A percentile compares a stretch with the other conserved stretches of the same genome.
phyloP scores from a whole-genome alignment of 2,888 invertebrate genomes.

The Scaptomyza parva region DNA sequence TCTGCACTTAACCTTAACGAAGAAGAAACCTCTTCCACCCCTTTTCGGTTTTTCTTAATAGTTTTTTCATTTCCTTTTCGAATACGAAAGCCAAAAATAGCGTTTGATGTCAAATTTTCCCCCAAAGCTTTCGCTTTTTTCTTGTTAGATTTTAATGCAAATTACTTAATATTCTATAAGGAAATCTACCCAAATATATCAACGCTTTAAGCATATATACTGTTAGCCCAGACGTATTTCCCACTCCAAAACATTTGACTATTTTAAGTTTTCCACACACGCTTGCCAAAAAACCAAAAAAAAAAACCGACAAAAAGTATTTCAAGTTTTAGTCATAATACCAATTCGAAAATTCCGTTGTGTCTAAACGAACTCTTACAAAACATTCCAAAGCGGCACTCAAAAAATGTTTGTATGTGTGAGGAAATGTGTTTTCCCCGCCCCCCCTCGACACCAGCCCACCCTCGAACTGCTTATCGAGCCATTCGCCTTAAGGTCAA shows the following conservation, averaged over 20 bases:
- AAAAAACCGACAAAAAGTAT: conserved; percentile 15
- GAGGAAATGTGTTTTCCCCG: conserved; percentile 42
- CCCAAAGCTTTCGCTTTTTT: conserved; percentile 13
- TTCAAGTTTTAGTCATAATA: conserved; percentile 40
- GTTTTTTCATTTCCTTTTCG: conserved; percentile 2
- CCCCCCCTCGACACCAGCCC: no score
- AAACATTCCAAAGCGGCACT: conserved; percentile 62
- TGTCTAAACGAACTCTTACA: conserved; percentile 61
- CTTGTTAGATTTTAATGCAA: conserved; percentile 41
- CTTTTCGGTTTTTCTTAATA: not conserved
- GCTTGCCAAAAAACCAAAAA: conserved; percentile 52
- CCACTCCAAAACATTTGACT: conserved; percentile 13
- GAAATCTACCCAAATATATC: conserved; percentile 35
- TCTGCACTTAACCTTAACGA: conserved; percentile 75
- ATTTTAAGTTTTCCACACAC: conserved; percentile 45
- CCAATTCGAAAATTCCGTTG: conserved; percentile 31
- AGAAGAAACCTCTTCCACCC: conserved; percentile 7
- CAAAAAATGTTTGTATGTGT: conserved; percentile 41
- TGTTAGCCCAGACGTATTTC: conserved; percentile 1
- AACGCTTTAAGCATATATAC: not conserved
- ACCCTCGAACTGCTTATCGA: conserved; percentile 9
- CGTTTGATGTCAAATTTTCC: conserved; percentile 53
- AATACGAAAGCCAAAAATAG: conserved; percentile 51
- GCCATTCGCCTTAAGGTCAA: conserved; percentile 56
- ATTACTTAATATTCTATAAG: conserved; percentile 62